Percentiles rank a stretch among this genome's conserved stretches.
These are phyloP conservation scores for Elanoides forficatus DNA, from an alignment of 2,113 vertebrate species.

Conservation along the genomic window DNA sequence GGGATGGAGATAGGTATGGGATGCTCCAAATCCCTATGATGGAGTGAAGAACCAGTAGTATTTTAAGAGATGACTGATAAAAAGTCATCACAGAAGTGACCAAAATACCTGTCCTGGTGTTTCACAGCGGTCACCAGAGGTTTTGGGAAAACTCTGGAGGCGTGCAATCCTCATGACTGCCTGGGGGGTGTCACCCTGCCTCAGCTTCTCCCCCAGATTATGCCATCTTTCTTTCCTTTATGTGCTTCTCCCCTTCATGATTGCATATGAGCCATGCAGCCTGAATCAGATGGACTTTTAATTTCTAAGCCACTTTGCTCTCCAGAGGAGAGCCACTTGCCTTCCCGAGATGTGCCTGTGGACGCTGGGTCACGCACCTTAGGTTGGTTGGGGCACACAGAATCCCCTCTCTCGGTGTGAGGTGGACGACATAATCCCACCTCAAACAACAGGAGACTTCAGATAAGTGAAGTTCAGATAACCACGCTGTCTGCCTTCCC, in stretches of 20 bases:
- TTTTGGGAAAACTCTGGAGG: not conserved
- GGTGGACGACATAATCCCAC: not conserved
- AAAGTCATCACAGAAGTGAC: not conserved
- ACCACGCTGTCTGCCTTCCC: not conserved
- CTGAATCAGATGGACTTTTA: not conserved
- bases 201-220: not conserved
- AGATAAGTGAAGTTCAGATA: constrained; percentile 49
- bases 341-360: not conserved
- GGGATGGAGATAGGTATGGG: not conserved
- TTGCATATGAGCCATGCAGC: not conserved
- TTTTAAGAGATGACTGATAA: not conserved
- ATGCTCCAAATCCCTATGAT: not conserved
- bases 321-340: not conserved
- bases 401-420: not conserved
- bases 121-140: not conserved
- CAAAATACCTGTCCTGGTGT: not conserved
- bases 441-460: constrained; percentile 32
- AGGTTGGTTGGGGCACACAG: not conserved
- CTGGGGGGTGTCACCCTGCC: not conserved
- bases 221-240: not conserved
- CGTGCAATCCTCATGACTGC: not conserved
- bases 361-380: not conserved
- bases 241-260: not conserved
- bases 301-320: not conserved
- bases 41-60: not conserved